These are phyloP conservation scores for Psittacus erithacus DNA, from an alignment of 2,113 vertebrate genomes.

Conservation along the genomic window DNA sequence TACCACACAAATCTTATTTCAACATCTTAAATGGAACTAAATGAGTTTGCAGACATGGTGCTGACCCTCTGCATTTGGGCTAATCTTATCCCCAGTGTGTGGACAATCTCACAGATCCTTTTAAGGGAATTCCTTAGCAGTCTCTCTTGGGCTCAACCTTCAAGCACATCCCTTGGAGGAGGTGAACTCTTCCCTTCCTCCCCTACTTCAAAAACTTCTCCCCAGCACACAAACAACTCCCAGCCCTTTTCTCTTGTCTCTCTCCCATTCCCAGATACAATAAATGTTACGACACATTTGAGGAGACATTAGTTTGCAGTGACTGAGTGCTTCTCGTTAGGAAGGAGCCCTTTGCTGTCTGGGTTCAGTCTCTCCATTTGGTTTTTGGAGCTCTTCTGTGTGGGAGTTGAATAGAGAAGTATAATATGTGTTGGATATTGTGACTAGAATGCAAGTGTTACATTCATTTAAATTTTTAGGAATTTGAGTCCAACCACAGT, in stretches of 20 bases:
- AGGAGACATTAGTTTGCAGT: slow-evolving; percentile 44
- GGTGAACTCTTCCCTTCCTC: neutral
- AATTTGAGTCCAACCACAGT: slow-evolving; percentile 45
- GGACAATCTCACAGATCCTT: neutral
- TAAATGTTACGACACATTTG: slow-evolving; percentile 13
- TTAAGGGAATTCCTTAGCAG: neutral
- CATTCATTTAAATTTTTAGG: slow-evolving; percentile 63
- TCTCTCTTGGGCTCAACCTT: neutral
- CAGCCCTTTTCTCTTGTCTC: neutral
- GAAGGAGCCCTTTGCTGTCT: slow-evolving; percentile 26
- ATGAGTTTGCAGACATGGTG: neutral
- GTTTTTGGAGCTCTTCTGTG: slow-evolving; percentile 35
- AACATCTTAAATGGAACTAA: neutral
- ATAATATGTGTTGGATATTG: slow-evolving; percentile 58
- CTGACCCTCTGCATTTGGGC: neutral
- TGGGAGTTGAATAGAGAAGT: slow-evolving; percentile 7
- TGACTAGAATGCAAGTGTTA: slow-evolving; percentile 55
- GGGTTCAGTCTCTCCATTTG: slow-evolving; percentile 35
- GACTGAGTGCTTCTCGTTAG: slow-evolving; percentile 25
- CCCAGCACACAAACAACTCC: accelerated
- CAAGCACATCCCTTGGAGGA: neutral
- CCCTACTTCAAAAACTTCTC: neutral
- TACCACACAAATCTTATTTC: neutral
- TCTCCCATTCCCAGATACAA: neutral
- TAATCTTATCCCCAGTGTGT: neutral